Evolutionary conservation across 2,888 invertebrate genomes (phyloP), one percentile per base, ranked within the genome.

Genomic region (Orthonevra nobilis): DNA sequence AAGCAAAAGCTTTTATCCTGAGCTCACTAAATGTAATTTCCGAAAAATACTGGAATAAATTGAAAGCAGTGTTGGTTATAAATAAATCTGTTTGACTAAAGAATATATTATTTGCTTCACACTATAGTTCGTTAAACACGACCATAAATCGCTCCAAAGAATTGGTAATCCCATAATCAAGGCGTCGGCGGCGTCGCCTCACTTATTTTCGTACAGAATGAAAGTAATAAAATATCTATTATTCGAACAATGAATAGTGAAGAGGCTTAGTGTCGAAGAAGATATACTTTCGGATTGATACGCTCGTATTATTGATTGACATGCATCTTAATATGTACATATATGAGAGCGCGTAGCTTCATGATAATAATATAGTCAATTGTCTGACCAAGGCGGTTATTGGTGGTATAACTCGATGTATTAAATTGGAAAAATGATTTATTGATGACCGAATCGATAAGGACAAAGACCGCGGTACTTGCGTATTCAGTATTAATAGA

Each of bases 401-500:
- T 40, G 64, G 42, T 64, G 40, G 52, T 12, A 64, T 32, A 52
- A 64, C 42, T 64, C 64, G 42, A 64, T 52, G 26, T 42, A 64
- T 17, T 30, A 42, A 52, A 64, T 64, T 64, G 64, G 40, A 52
- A 64, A 52, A 50, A 64, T 64, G 64, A 64, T 64, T 64, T 64
- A 64, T 64, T 64, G 42, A 23, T 52, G 38, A 14, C 44, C 52
- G 17, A 23, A 52, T 10, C 32, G 52, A 42, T 42, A 32, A 23
- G 32, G 0, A 52, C 10, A 17, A 23, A 40, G 19, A 19, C 48
- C n/a, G n/a, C n/a, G n/a, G n/a, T n/a, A n/a, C n/a, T n/a, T n/a
- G n/a, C n/a, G n/a, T n/a, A n/a, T n/a, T n/a, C n/a, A n/a, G n/a
- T n/a, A n/a, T n/a, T n/a, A n/a, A n/a, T n/a, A n/a, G n/a, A n/a